Conservation (phyloP, 2,888 invertebrate genomes). For the Philereme transversata region DNA sequence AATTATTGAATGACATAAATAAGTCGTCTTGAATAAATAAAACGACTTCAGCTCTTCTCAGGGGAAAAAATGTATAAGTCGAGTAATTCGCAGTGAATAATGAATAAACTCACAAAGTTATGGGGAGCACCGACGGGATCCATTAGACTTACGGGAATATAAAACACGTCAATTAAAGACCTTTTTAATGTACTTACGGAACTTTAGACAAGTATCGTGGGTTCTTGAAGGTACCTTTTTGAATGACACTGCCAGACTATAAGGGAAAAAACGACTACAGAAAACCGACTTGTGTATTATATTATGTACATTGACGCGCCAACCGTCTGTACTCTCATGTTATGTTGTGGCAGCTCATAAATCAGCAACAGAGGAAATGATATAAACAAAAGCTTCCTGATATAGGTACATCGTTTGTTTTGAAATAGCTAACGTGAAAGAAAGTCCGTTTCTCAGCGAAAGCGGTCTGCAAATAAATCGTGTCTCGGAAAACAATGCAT, state of each 20-base stretch:
- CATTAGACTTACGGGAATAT: slow-evolving; percentile 55
- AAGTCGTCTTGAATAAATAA: slow-evolving; percentile 71
- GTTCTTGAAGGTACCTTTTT: slow-evolving; percentile 8
- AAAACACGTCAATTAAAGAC: slow-evolving; percentile 59
- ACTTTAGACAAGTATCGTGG: slow-evolving; percentile 24
- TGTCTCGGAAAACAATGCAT: slow-evolving; percentile 71
- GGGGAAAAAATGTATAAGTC: slow-evolving; percentile 68
- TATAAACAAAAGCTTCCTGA: slow-evolving; percentile 53
- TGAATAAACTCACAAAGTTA: slow-evolving; percentile 62
- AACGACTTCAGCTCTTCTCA: slow-evolving; percentile 61
- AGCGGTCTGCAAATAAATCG: slow-evolving; percentile 72
- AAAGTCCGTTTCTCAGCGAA: slow-evolving; percentile 72
- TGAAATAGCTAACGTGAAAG: slow-evolving; percentile 62
- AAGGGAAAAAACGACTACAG: slow-evolving; percentile 5
- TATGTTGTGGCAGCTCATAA: too few relatives aligned
- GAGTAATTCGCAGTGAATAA: slow-evolving; percentile 76
- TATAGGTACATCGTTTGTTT: slow-evolving; percentile 66
- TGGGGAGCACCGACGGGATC: slow-evolving; percentile 48
- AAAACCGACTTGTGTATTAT: slow-evolving; percentile 1
- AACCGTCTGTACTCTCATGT: too few relatives aligned
- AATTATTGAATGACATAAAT: slow-evolving; percentile 61
- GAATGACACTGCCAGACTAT: slow-evolving; percentile 16
- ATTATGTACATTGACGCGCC: too few relatives aligned
- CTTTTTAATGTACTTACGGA: slow-evolving; percentile 24
- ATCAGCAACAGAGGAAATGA: slow-evolving; percentile 20